A percentile compares a stretch with the other conserved stretches of the same genome.
Evolutionary conservation across 1,140 invertebrate species (phyloP).

Genomic region (Lethocerus indicus): DNA sequence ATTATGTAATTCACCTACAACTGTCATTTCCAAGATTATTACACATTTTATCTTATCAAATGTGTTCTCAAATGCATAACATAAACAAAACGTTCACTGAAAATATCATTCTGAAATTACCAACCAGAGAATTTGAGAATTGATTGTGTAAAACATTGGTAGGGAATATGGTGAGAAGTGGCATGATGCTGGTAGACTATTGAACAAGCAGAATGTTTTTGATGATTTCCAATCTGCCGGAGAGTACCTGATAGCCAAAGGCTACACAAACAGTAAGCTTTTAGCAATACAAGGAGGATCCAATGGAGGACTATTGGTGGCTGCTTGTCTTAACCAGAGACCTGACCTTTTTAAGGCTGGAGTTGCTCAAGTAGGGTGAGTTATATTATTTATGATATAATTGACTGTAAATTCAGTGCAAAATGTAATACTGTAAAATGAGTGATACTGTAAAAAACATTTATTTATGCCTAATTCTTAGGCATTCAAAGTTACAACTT

Average conservation of each 20-base stretch:
- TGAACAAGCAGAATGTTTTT: constrained; percentile 95
- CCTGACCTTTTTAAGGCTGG: constrained; percentile 88
- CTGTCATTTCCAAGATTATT: too few relatives aligned
- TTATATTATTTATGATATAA: constrained; percentile 11
- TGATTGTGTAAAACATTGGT: neutral
- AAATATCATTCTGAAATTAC: too few relatives aligned
- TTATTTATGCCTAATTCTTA: neutral
- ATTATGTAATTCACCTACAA: too few relatives aligned
- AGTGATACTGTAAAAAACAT: neutral
- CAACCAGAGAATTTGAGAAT: neutral
- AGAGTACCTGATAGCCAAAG: constrained; percentile 69
- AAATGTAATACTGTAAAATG: too few relatives aligned
- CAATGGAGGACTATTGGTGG: constrained; percentile 90
- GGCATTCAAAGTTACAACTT: neutral
- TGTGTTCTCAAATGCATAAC: too few relatives aligned
- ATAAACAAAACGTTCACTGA: too few relatives aligned
- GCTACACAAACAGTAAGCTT: constrained; percentile 60
- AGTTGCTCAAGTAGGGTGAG: constrained; percentile 81
- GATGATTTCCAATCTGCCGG: constrained; percentile 91
- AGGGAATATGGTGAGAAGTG: constrained; percentile 24
- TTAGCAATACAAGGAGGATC: constrained; percentile 86
- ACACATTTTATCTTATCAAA: neutral
- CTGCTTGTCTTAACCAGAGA: constrained; percentile 83
- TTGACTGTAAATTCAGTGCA: too few relatives aligned
- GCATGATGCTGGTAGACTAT: constrained; percentile 82